Evolutionary conservation across 1,140 invertebrate species (phyloP).

Genomic region (Brachystomella parvula): DNA sequence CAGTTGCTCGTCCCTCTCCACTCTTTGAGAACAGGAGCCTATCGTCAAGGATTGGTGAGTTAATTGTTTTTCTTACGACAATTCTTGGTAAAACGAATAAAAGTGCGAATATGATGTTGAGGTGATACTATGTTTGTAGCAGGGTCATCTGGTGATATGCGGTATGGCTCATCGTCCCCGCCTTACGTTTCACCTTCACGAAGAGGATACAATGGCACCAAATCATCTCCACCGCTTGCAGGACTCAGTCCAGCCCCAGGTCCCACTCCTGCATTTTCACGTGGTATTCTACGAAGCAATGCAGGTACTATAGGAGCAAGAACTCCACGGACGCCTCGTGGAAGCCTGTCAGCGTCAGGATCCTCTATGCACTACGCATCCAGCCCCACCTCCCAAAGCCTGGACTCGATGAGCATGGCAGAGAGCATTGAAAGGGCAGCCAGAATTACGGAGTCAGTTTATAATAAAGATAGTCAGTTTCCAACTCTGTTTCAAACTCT

Average conservation of each 20-base stretch:
- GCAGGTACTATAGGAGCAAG: not conserved
- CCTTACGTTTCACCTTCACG: too few relatives aligned
- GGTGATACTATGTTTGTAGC: too few relatives aligned
- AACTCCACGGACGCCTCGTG: not conserved
- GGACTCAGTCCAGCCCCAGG: not conserved
- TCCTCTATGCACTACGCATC: not conserved
- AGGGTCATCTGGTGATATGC: not conserved
- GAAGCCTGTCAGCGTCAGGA: not conserved
- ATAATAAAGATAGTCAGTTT: not conserved
- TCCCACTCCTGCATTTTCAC: not conserved
- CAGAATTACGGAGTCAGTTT: not conserved
- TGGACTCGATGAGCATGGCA: not conserved
- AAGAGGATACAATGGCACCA: too few relatives aligned
- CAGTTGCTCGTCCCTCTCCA: not conserved
- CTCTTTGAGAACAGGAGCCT: not conserved
- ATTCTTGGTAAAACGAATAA: too few relatives aligned
- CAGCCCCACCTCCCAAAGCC: not conserved
- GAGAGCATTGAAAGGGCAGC: not conserved
- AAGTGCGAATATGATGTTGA: too few relatives aligned
- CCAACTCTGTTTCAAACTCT: not conserved
- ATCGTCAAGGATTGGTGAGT: not conserved
- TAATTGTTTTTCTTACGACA: too few relatives aligned
- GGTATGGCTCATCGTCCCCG: not conserved
- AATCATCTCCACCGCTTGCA: too few relatives aligned
- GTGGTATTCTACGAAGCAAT: not conserved